A percentile compares a stretch with the other conserved stretches of the same genome.
Conservation (phyloP, 2,113 vertebrate species). For the Macquaria australasica region DNA sequence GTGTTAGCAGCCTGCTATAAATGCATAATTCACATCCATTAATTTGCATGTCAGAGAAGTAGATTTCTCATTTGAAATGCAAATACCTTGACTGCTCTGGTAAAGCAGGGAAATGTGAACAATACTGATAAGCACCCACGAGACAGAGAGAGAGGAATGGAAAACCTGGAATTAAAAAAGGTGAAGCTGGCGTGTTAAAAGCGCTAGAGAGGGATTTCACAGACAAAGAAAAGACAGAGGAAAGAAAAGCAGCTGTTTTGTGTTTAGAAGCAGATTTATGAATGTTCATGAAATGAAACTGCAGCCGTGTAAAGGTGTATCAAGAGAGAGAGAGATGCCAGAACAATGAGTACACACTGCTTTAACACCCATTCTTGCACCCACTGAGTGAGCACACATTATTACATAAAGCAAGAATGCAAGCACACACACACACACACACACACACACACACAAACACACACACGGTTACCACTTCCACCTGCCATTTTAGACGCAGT, state of each 20-base stretch:
- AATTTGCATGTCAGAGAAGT: constrained; percentile 83
- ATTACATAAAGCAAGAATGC: constrained; percentile 57
- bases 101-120: constrained; percentile 70
- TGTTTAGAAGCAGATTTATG: constrained; percentile 24
- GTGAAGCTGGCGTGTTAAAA: constrained; percentile 46
- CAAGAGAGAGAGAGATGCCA: constrained; percentile 49
- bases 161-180: constrained; percentile 26
- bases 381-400: constrained; percentile 56
- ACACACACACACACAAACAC: constrained; percentile 36
- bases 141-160: constrained; percentile 33
- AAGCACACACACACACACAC: constrained; percentile 12
- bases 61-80: constrained; percentile 83
- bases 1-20: constrained; percentile 67
- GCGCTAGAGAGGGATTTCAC: constrained; percentile 39
- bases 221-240: constrained; percentile 31
- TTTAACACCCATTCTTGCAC: constrained; percentile 49
- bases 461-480: constrained; percentile 50
- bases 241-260: constrained; percentile 38
- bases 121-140: constrained; percentile 71
- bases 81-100: constrained; percentile 79
- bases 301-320: background rate
- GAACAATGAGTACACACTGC: constrained; percentile 63
- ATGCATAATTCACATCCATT: constrained; percentile 82
- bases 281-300: constrained; percentile 21
- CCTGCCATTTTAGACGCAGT: constrained; percentile 74